Evolutionary conservation across 2,797 vertebrate genomes (phyloP).

Genomic region (Perodicticus potto): DNA sequence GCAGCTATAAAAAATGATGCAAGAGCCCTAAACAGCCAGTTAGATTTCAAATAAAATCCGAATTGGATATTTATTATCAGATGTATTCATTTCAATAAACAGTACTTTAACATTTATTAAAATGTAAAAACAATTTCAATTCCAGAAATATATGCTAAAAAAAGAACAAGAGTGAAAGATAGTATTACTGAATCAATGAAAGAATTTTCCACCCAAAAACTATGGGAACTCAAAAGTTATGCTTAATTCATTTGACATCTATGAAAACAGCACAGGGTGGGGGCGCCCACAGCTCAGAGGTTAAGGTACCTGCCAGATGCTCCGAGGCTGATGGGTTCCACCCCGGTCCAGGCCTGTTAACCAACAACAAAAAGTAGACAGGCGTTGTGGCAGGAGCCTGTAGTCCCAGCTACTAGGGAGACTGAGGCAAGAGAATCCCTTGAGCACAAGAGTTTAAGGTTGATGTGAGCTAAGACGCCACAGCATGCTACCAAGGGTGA

Average conservation of each 20-base stretch:
- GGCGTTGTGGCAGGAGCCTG: too few species aligned
- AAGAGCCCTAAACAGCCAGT: background rate
- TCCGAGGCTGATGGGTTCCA: too few species aligned
- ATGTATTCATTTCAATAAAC: constrained; percentile 39
- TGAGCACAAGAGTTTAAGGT: too few species aligned
- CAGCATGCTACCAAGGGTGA: too few species aligned
- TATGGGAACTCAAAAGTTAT: constrained; percentile 24
- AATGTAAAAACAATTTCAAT: constrained; percentile 20
- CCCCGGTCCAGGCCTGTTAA: too few species aligned
- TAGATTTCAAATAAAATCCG: constrained; percentile 50
- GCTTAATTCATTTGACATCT: constrained; percentile 43
- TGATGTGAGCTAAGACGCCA: too few species aligned
- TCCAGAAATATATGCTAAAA: background rate
- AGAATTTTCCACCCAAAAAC: constrained; percentile 54
- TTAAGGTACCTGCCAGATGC: too few species aligned
- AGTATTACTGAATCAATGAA: background rate
- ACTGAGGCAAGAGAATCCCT: too few species aligned
- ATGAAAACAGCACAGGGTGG: background rate
- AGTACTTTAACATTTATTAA: constrained; percentile 42
- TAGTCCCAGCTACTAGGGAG: too few species aligned
- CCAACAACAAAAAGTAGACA: too few species aligned
- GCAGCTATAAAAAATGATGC: background rate
- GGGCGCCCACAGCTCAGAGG: too few species aligned
- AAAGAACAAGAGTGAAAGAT: background rate
- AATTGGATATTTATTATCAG: constrained; percentile 21